phyloP scores from a whole-genome alignment of 1,140 invertebrate genomes.

The Diploscapter pachys region DNA sequence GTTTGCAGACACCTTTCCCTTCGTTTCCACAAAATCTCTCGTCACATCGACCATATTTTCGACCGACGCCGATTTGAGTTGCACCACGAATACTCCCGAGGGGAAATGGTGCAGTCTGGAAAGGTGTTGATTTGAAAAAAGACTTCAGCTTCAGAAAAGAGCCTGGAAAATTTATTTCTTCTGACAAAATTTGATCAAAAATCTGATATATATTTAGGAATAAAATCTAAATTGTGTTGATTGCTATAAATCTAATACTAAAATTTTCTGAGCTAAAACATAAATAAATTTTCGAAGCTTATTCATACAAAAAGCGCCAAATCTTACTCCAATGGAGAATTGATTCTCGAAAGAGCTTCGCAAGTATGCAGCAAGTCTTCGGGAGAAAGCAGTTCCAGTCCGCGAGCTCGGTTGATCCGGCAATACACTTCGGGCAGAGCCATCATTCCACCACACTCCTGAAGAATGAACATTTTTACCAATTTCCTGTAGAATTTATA shows the following conservation, averaged over 20 bases:
- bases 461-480: conserved; percentile 6
- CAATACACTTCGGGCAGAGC: conserved; percentile 92
- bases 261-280: too few relatives aligned
- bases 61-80: conserved; percentile 59
- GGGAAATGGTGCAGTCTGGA: conserved; percentile 60
- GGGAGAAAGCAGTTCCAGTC: conserved; percentile 65
- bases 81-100: conserved; percentile 61
- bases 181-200: too few relatives aligned
- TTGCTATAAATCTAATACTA: too few relatives aligned
- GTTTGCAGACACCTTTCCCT: conserved; percentile 59
- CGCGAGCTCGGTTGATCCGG: conserved; percentile 75
- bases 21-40: conserved; percentile 55
- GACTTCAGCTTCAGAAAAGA: background rate
- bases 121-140: background rate
- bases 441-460: conserved; percentile 76
- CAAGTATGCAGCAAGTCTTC: conserved; percentile 64
- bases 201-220: too few relatives aligned
- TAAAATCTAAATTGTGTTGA: too few relatives aligned
- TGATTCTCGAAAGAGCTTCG: conserved; percentile 59
- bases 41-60: conserved; percentile 59
- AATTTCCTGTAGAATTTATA: too few relatives aligned
- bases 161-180: too few relatives aligned
- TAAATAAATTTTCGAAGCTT: too few relatives aligned
- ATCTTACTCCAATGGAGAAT: conserved; percentile 59
- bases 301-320: background rate